Conservation (phyloP, 2,113 vertebrate species). For the Falcunculus frontatus region DNA sequence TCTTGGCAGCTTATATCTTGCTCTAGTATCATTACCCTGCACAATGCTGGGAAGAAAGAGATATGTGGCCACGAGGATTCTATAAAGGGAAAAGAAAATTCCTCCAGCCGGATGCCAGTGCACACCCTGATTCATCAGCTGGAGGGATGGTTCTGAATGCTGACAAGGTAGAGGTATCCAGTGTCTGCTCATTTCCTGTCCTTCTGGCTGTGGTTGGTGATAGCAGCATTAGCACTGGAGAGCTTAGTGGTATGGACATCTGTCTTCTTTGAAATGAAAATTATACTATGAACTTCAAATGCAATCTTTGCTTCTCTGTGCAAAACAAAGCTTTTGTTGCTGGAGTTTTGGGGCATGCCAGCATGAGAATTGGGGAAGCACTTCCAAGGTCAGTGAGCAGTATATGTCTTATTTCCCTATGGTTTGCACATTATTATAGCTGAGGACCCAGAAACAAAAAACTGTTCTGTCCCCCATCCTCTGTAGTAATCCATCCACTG, state of each 20-base stretch:
- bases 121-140: not conserved
- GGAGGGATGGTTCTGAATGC: not conserved
- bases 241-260: not conserved
- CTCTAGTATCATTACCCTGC: not conserved
- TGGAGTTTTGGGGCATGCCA: not conserved
- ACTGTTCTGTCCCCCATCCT: not conserved
- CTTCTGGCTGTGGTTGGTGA: not conserved
- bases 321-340: not conserved
- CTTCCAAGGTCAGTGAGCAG: not conserved
- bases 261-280: not conserved
- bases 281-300: not conserved
- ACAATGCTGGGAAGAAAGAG: not conserved
- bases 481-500: not conserved
- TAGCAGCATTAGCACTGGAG: not conserved
- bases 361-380: not conserved
- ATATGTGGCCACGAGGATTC: not conserved
- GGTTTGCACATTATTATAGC: not conserved
- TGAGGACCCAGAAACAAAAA: not conserved
- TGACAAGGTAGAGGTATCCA: not conserved
- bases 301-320: rapidly evolving
- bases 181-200: not conserved
- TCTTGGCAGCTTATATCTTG: not conserved
- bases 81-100: not conserved
- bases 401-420: not conserved
- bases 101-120: not conserved